Base-by-base conservation (phyloP, 2,797 vertebrate species). In the Tapera naevia region DNA sequence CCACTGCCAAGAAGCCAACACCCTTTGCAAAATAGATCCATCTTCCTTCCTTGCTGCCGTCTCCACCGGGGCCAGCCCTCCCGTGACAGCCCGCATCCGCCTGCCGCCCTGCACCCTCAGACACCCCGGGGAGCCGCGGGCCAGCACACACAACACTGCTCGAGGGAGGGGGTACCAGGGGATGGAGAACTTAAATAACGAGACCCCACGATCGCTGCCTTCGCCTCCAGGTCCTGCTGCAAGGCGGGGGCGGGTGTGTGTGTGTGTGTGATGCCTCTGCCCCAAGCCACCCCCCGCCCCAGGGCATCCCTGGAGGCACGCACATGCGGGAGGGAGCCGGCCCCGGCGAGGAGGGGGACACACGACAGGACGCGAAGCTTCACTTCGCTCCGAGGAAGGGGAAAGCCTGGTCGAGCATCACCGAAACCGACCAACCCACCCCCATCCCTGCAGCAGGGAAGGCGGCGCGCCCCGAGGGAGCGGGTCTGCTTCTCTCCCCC, bases 381-480 rank as follows among this genome's bases (percentile, higher is more conserved):
- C n/a, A n/a, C n/a, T n/a, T n/a, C n/a, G n/a, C n/a, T n/a, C n/a
- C 25, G 27, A 56, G 17, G 8, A 65, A 70, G n/a, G 78, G 87
- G 85, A 81, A 95, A 92, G 74, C 85, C 78, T 61, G 2, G 45
- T 41, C 37, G 50, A 39, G 16, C 75, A 82, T 7, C 80, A 82
- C 80, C 67, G 82, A 93, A 89, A 94, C 80, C 61, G 50, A 9
- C 45, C n/a, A n/a, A n/a, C 14, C 45, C 54, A 39, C 27, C n/a
- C 41, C 73, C 17, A n/a, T 62, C 83, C 60, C 62, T 88, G 93
- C 89, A 74, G 71, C 71, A 10, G 73, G 11, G 62, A 33, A 46
- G 83, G 75, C 57, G 91, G 81, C 85, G 93, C 93, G 84, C 83
- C 92, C 73, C 74, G 53, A 50, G 72, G 64, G 62, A 91, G 54